Base-by-base conservation (phyloP, 1,140 invertebrate species). In the Drosophila seguyi region DNA sequence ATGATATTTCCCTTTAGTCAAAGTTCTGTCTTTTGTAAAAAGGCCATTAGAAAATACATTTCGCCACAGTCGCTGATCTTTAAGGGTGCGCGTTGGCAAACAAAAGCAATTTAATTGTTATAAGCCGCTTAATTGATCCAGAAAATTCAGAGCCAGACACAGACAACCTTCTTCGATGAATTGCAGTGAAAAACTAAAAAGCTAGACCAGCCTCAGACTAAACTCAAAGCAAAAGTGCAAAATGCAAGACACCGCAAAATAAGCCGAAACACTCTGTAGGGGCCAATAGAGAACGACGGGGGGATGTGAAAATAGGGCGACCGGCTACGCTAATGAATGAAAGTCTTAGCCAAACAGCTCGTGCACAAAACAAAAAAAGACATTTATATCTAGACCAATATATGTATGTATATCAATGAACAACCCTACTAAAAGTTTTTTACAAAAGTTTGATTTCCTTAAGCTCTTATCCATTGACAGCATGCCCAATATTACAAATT, bases 201-300 rank as follows among this genome's bases (percentile, higher is more conserved):
- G 8, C 52, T 41, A 71, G 66, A 71, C 68, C 29, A 18, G 36
- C 27, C 68, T 25, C 52, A 71, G 48, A 57, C 52, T 27, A 22
- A 55, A 56, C 62, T 56, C 31, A 56, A 63, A 65, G 42, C 68
- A 58, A 42, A 57, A 41, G 66, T 47, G 66, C 22, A 50, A 38
- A 72, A 36, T 48, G 36, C 39, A 65, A 66, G 36, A 58, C 53
- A 59, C 41, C 29, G 66, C 68, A 72, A 72, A 53, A 72, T 71
- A 72, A 72, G 44, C 22, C 36, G 27, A 72, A 71, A 34, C 18
- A 50, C 36, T 34, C 13, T n/a, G 16, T 22, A 27, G 27, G 27
- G 41, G 44, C 34, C 61, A 18, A 31, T 25, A 27, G 41, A 55
- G 52, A 73, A 44, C 20, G 22, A 45, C n/a, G 22, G 38, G 34